phyloP scores from a whole-genome alignment of 2,797 vertebrate genomes.

The Neomorphus geoffroyi region DNA sequence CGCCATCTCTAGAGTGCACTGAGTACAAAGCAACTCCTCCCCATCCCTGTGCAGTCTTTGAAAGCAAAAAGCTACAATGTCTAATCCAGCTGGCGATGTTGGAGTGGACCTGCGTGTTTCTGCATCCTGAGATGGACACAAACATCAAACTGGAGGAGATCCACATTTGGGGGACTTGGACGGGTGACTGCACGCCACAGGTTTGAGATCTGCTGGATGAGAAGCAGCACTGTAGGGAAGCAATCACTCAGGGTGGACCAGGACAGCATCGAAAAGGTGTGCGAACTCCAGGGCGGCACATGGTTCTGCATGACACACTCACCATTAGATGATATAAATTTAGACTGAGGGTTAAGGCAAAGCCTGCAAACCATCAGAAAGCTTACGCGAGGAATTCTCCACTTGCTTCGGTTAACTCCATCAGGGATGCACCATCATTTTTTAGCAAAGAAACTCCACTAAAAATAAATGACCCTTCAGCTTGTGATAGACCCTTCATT shows the following conservation, averaged over 20 bases:
- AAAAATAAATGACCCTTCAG: neutral
- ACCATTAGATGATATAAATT: neutral
- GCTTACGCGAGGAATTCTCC: neutral
- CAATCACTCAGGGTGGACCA: neutral
- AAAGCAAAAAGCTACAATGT: neutral
- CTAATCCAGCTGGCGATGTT: neutral
- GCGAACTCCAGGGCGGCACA: neutral
- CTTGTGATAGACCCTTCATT: neutral
- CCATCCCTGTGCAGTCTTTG: neutral
- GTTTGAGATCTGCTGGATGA: neutral
- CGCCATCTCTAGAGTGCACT: neutral
- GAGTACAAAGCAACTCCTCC: neutral
- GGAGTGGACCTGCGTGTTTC: rapidly evolving
- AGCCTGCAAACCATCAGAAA: neutral
- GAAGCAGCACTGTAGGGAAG: neutral
- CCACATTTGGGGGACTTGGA: neutral
- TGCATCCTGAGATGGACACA: neutral
- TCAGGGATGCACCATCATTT: neutral
- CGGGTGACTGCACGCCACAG: rapidly evolving
- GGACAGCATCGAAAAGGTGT: rapidly evolving
- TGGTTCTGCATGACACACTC: rapidly evolving
- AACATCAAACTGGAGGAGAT: neutral
- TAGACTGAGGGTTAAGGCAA: neutral
- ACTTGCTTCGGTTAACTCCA: neutral
- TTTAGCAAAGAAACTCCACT: neutral